phyloP scores from a whole-genome alignment of 2,797 vertebrate genomes.

The Hipposideros larvatus region DNA sequence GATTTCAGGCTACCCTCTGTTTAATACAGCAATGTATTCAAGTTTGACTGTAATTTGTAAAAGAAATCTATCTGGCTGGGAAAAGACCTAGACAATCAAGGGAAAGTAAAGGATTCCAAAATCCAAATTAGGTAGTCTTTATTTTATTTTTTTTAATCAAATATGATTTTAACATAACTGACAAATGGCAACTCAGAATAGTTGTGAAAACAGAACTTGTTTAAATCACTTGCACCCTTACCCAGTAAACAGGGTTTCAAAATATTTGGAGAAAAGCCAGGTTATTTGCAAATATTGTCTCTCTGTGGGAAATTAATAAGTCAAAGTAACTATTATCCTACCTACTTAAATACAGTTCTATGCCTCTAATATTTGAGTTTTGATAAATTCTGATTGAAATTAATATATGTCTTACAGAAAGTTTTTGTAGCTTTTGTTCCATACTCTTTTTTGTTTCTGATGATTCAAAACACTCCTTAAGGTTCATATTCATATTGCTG shows the following conservation, averaged over 20 bases:
- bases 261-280: background rate
- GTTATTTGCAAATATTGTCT: background rate
- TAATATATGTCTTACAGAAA: slow-evolving; percentile 88
- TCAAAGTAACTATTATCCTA: slow-evolving; percentile 41
- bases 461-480: slow-evolving; percentile 95
- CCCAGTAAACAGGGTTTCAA: background rate
- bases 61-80: background rate
- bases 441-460: slow-evolving; percentile 90
- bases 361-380: background rate
- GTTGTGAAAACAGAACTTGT: background rate
- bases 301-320: background rate
- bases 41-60: background rate
- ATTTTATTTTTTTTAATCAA: background rate
- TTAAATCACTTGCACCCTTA: background rate
- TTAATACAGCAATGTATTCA: background rate
- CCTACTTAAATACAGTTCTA: slow-evolving; percentile 2
- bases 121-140: background rate
- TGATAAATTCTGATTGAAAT: background rate
- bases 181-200: background rate
- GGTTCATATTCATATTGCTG: slow-evolving; percentile 91
- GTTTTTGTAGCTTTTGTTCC: slow-evolving; percentile 91
- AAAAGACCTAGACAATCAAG: slow-evolving; percentile 16
- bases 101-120: background rate
- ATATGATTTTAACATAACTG: slow-evolving; percentile 5
- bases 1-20: background rate